Percentiles rank a stretch among this genome's conserved stretches.
These are phyloP conservation scores for Rhynchophorus ferrugineus DNA, from an alignment of 1,140 invertebrate species.

Conservation along the genomic window DNA sequence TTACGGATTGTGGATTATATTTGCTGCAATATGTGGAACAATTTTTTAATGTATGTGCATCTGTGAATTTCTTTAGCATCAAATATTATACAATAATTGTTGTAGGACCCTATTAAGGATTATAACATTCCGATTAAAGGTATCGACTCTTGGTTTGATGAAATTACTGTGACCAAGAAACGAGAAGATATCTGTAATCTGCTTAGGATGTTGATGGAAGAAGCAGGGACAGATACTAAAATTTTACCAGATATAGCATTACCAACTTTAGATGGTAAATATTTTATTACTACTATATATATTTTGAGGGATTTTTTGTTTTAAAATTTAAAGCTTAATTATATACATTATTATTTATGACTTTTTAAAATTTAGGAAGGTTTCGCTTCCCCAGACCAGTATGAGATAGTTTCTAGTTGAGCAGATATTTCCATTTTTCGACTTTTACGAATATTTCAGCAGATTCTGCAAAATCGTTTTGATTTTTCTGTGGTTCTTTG, in stretches of 20 bases:
- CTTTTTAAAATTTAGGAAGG: no score
- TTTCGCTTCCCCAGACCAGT: no score
- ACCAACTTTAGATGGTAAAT: constrained; percentile 55
- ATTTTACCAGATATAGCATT: constrained; percentile 56
- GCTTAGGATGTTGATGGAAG: constrained; percentile 61
- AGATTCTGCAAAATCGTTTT: no score
- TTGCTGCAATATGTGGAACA: constrained; percentile 92
- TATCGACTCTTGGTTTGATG: constrained; percentile 70
- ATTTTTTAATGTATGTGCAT: constrained; percentile 68
- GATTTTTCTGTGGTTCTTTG: no score
- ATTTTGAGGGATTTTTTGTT: background rate
- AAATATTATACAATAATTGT: constrained; percentile 7
- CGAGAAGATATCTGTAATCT: constrained; percentile 70
- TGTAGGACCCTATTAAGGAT: constrained; percentile 62
- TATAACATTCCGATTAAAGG: constrained; percentile 68
- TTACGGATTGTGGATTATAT: constrained; percentile 93
- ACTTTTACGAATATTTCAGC: no score
- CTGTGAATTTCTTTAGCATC: background rate
- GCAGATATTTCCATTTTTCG: no score
- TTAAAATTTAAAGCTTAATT: no score
- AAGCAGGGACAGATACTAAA: constrained; percentile 49
- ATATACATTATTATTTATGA: no score
- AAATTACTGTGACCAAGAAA: constrained; percentile 68
- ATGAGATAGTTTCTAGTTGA: no score
- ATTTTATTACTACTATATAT: background rate